Conservation (phyloP, 2,797 vertebrate genomes). For the Eulemur coronatus region DNA sequence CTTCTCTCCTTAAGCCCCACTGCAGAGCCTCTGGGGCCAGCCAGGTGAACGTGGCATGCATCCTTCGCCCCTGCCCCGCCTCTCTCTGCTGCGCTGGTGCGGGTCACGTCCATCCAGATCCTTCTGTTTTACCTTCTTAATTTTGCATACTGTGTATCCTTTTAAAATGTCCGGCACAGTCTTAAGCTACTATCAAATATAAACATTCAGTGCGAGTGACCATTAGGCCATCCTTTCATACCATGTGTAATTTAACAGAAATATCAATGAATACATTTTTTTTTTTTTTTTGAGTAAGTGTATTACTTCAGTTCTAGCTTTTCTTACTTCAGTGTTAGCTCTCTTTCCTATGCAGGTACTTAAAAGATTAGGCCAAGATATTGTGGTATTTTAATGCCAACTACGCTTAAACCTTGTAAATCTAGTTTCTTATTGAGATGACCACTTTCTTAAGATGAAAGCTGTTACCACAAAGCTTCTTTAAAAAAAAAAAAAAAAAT, state of each 20-base stretch:
- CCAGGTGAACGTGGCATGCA: fast-evolving
- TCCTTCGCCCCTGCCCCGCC: fast-evolving
- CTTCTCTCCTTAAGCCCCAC: not conserved
- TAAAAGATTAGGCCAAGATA: not conserved
- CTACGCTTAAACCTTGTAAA: not conserved
- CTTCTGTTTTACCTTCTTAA: not conserved
- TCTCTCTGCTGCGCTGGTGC: not conserved
- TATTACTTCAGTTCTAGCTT: not conserved
- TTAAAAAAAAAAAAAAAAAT: not conserved
- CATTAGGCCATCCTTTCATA: not conserved
- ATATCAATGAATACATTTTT: not conserved
- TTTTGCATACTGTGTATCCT: not conserved
- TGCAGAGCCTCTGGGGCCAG: not conserved
- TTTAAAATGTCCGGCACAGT: not conserved
- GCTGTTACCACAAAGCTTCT: not conserved
- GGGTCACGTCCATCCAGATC: too few species aligned
- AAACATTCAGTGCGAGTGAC: not conserved
- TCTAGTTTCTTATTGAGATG: not conserved
- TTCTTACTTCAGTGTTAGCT: not conserved
- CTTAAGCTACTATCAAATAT: not conserved
- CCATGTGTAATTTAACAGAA: not conserved
- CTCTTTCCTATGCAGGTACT: not conserved
- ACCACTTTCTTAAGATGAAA: conserved; percentile 11
- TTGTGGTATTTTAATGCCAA: not conserved
- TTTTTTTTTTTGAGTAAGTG: not conserved